Conservation (phyloP, 2,888 invertebrate genomes). For the Raillietiella orientalis region DNA sequence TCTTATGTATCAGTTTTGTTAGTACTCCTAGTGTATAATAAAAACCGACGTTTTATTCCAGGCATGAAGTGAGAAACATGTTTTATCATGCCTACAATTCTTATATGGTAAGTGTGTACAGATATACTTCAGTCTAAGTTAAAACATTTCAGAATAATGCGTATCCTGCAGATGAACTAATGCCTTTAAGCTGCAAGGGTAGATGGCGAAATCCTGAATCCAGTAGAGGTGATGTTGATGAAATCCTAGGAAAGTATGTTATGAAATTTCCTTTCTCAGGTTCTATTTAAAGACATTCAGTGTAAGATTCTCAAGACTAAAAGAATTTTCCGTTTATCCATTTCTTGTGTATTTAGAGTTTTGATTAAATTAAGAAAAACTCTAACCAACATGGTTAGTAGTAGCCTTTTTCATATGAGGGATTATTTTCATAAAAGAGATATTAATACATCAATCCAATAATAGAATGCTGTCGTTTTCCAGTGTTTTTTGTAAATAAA, state of each 20-base stretch:
- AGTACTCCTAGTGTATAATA: too few relatives aligned
- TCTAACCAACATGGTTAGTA: too few relatives aligned
- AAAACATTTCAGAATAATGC: constrained; percentile 37
- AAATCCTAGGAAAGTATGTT: constrained; percentile 83
- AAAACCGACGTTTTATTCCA: constrained; percentile 19
- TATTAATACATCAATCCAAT: too few relatives aligned
- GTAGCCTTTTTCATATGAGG: too few relatives aligned
- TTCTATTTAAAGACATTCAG: too few relatives aligned
- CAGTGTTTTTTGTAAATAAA: too few relatives aligned
- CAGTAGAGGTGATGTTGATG: constrained; percentile 81
- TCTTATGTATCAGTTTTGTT: too few relatives aligned
- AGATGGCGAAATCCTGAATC: constrained; percentile 63
- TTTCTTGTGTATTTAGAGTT: constrained; percentile 1
- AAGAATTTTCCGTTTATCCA: too few relatives aligned
- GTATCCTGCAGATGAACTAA: constrained; percentile 89
- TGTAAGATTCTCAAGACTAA: too few relatives aligned
- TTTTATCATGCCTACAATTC: constrained; percentile 85
- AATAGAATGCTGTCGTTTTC: too few relatives aligned
- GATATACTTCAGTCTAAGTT: not conserved
- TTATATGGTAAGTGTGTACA: constrained; percentile 33
- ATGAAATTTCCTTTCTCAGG: too few relatives aligned
- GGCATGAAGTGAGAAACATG: constrained; percentile 73
- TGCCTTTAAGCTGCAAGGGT: constrained; percentile 84
- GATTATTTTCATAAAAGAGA: too few relatives aligned
- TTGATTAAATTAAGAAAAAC: constrained; percentile 2